Conservation (phyloP, 2,113 vertebrate species). For the Thamnaconus septentrionalis region DNA sequence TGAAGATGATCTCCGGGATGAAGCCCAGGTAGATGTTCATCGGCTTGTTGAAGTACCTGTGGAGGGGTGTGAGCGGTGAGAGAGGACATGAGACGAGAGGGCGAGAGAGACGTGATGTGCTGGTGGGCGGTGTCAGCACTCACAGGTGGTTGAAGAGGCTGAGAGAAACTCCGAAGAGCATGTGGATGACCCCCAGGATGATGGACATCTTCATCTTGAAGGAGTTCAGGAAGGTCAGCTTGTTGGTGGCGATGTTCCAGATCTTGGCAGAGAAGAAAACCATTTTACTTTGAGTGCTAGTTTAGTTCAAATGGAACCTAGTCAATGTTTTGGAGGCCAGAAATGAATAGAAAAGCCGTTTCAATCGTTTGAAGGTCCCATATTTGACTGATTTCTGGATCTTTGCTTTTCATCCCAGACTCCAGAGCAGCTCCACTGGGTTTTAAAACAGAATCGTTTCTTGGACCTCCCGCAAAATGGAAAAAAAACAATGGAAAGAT, state of each 20-base stretch:
- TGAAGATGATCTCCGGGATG: slow-evolving; percentile 96
- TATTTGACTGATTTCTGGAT: too few relatives aligned
- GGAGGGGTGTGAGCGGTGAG: neutral
- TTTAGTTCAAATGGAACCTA: too few relatives aligned
- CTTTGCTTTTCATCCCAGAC: too few relatives aligned
- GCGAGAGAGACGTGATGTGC: neutral
- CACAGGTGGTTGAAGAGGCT: slow-evolving; percentile 95
- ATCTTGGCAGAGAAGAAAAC: slow-evolving; percentile 75
- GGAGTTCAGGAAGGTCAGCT: slow-evolving; percentile 95
- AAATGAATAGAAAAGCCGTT: too few relatives aligned
- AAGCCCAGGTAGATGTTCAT: slow-evolving; percentile 95
- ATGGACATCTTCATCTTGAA: slow-evolving; percentile 99
- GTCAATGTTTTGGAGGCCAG: too few relatives aligned
- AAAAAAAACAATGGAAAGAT: neutral
- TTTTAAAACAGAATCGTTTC: too few relatives aligned
- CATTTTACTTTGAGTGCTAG: neutral
- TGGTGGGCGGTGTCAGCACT: slow-evolving; percentile 41
- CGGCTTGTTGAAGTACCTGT: slow-evolving; percentile 93
- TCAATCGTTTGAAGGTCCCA: too few relatives aligned
- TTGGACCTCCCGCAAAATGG: too few relatives aligned
- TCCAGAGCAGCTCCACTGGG: too few relatives aligned
- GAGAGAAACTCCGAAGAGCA: slow-evolving; percentile 91
- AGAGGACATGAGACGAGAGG: neutral
- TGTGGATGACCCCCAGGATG: slow-evolving; percentile 92
- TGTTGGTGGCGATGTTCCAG: slow-evolving; percentile 94